phyloP scores from a whole-genome alignment of 1,140 invertebrate genomes.

The Pararge aegeria region DNA sequence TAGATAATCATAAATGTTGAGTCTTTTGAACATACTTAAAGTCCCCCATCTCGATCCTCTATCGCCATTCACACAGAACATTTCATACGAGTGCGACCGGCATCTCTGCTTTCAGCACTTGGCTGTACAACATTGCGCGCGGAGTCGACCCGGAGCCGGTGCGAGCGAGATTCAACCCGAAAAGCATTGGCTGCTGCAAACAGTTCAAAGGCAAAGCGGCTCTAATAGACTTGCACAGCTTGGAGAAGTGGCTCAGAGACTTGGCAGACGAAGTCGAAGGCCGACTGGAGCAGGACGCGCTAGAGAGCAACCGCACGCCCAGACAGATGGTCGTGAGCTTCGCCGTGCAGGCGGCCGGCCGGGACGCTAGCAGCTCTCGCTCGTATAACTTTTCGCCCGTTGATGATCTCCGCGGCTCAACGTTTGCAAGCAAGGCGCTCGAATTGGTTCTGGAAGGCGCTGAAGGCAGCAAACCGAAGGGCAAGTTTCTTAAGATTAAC shows the following conservation, averaged over 20 bases:
- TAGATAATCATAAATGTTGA: no score
- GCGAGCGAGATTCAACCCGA: conserved; percentile 88
- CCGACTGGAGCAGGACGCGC: conserved; percentile 89
- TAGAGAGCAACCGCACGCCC: conserved; percentile 85
- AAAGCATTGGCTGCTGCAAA: conserved; percentile 98
- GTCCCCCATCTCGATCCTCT: no score
- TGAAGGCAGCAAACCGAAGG: conserved; percentile 60
- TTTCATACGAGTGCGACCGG: no score
- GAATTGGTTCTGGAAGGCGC: conserved; percentile 80
- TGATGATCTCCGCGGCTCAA: conserved; percentile 78
- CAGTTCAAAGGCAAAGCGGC: conserved; percentile 92
- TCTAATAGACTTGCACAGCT: conserved; percentile 85
- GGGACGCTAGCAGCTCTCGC: conserved; percentile 81
- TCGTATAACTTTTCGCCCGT: conserved; percentile 81
- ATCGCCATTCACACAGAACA: no score
- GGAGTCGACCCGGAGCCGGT: conserved; percentile 95
- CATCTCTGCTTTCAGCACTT: conserved; percentile 85
- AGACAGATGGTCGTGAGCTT: conserved; percentile 81
- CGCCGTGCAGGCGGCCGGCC: conserved; percentile 81
- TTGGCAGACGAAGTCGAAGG: conserved; percentile 91
- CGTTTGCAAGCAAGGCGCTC: conserved; percentile 77
- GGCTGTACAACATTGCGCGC: conserved; percentile 92
- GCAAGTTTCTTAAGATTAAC: conserved; percentile 53
- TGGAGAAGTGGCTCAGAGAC: conserved; percentile 90
- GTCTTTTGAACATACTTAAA: no score